Base-by-base conservation (phyloP, 2,888 invertebrate genomes). In the Stenodera caucasica region DNA sequence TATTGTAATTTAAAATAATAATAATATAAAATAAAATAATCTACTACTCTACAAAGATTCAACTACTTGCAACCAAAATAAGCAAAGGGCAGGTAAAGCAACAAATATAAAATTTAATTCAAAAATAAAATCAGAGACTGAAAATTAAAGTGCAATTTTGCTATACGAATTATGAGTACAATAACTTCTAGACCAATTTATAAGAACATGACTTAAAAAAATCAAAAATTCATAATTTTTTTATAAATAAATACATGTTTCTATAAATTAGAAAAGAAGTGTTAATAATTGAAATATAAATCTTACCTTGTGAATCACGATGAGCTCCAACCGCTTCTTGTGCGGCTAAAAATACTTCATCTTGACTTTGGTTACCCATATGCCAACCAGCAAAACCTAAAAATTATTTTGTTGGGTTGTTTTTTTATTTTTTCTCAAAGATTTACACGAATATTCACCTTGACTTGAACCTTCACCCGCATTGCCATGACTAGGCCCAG, bases 271-370 rank as follows among this genome's bases (percentile, higher is more conserved):
- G 61, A 66, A 61, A 66, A 65, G 65, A 69, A 70, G 71, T 66
- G 62, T 66, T 63, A 69, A 70, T 72, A 75, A 75, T 70, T 72
- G 68, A 71, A 78, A 79, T 77, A 78, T 78, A 82, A 83, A 83
- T 83, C 92, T 90, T 92, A 93, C 93, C 93, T 93, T 93, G 92
- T 81, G 91, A 90, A 84, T 93, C 93, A 83, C 92, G 88, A 82
- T 91, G 91, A 83, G 88, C 88, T 83, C 85, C 84, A 65, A 84
- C 85, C 76, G 85, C 84, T 81, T 91, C 92, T 84, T 90, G 91
- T 80, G 91, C 90, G 80, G 90, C 89, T 85, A 92, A 87, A 79
- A 88, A 88, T 77, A 91, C 88, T 85, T 93, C 92, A 78, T 93
- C 93, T 83, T 91, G 91, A 88, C 89, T 86, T 83, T 87, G 84